A percentile compares a stretch with the other conserved stretches of the same genome.
Conservation (phyloP, 1,140 invertebrate genomes). For the Lucilia sericata region DNA sequence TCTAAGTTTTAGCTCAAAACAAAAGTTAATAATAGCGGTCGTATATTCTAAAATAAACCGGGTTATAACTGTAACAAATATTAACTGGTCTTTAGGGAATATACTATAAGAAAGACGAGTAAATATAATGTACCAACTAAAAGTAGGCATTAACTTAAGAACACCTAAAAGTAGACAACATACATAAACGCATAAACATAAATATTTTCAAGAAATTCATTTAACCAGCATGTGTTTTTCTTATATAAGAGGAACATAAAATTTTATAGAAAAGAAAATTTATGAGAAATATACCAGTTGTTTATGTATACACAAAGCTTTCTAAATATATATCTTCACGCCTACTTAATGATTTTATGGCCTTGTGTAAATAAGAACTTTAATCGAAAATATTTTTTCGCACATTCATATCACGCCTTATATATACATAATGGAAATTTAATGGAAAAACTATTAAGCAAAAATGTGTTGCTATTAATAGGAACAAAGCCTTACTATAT, state of each 20-base stretch:
- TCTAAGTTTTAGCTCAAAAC: not conserved
- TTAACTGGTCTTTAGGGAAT: conserved; percentile 41
- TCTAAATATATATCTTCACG: not conserved
- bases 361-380: not conserved
- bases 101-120: not conserved
- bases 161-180: not conserved
- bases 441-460: not conserved
- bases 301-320: not conserved
- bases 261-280: not conserved
- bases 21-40: not conserved
- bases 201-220: not conserved
- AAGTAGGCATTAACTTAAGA: not conserved
- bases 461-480: no score
- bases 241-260: not conserved
- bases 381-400: not conserved
- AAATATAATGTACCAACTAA: not conserved
- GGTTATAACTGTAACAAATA: conserved; percentile 24
- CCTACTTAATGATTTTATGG: not conserved
- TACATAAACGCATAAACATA: not conserved
- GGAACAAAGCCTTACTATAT: no score
- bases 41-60: not conserved
- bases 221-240: not conserved
- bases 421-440: not conserved
- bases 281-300: not conserved
- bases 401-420: not conserved